Conservation (phyloP, 2,888 invertebrate species). For the Drosophila pullipes region DNA sequence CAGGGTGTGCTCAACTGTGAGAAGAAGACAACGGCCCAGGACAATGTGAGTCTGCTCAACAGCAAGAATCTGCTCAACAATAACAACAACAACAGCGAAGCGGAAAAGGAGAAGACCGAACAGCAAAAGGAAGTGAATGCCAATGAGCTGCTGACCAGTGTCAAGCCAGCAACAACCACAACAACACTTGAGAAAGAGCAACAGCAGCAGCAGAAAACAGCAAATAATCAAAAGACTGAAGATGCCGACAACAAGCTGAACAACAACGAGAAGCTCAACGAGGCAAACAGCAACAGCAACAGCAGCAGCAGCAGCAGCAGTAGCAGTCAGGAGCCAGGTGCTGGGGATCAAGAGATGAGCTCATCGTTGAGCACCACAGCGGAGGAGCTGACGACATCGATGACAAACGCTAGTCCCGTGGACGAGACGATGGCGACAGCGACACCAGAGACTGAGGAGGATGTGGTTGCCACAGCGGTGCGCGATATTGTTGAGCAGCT, state of each 20-base stretch:
- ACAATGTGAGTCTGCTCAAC: constrained; percentile 80
- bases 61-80: constrained; percentile 83
- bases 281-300: constrained; percentile 63
- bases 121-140: constrained; percentile 62
- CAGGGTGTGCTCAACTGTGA: constrained; percentile 86
- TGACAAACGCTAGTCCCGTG: constrained; percentile 65
- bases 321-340: constrained; percentile 1
- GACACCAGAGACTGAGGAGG: constrained; percentile 36
- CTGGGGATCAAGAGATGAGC: constrained; percentile 57
- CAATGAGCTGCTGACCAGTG: constrained; percentile 59
- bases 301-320: constrained; percentile 24
- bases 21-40: constrained; percentile 70
- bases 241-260: constrained; percentile 82
- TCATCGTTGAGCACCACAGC: constrained; percentile 64
- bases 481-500: constrained; percentile 83
- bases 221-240: constrained; percentile 85
- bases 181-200: constrained; percentile 13
- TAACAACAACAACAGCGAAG: constrained; percentile 61
- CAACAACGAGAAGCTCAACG: constrained; percentile 69
- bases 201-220: constrained; percentile 46
- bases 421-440: constrained; percentile 13
- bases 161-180: constrained; percentile 12
- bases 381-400: constrained; percentile 68
- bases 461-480: constrained; percentile 71
- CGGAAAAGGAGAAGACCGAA: constrained; percentile 36